Base-by-base conservation (phyloP, 1,140 invertebrate genomes). In the Scaptomyza graminum region DNA sequence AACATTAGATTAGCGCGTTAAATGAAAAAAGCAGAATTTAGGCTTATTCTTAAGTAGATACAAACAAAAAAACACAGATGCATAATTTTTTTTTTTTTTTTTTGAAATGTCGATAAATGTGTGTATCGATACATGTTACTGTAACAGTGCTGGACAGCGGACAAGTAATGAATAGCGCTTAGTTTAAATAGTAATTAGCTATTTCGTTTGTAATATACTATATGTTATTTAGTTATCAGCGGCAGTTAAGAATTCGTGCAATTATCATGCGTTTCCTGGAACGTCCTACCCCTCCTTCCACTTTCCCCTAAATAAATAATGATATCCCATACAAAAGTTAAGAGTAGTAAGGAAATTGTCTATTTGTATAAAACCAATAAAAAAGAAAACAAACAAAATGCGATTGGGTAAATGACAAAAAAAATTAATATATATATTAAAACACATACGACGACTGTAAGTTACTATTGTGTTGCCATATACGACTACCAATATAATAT, bases 381-480 rank as follows among this genome's bases (percentile, higher is more conserved):
- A 22, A 22, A 22, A 22, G 18, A 3, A 22, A 3, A 22, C 39
- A 51, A 50, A 64, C 39, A 56, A 65, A 54, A 28, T 5, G 39
- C 44, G 28, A 55, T 66, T 75, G 51, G 62, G 54, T 37, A 59
- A 71, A 18, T 31, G 28, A 31, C 5, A 5, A 31, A 5, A 31
- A 31, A 31, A 31, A 31, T 6, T 6, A 0, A 7, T 5, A 31
- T 22, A 31, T 25, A 31, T 31, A 31, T 5, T 31, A 51, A 56
- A 52, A 77, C 70, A 82, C 74, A 70, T 82, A 79, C 79, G 69
- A 61, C 49, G 66, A 85, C 78, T 85, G 82, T 87, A 87, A 87
- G 83, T 85, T 85, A 85, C 82, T 85, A 85, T 82, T 85, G 82
- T 87, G 82, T 85, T 85, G 82, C 82, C 82, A 78, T 78, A 79